Percentiles rank a stretch among this genome's conserved stretches.
These are phyloP conservation scores for Meda fulgida DNA, from an alignment of 2,797 vertebrate species.

Conservation along the genomic window DNA sequence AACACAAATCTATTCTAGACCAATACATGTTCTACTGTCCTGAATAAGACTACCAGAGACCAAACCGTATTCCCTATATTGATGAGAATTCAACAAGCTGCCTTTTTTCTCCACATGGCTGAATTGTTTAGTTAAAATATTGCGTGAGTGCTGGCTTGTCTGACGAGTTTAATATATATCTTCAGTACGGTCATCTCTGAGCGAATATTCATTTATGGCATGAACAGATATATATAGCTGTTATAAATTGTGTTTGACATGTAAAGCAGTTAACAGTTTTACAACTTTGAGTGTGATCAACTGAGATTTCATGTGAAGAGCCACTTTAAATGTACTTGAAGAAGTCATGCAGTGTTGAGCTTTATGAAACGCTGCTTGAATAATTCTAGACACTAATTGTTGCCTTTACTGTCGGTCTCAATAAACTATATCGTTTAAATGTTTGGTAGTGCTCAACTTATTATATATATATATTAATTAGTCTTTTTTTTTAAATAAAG, in stretches of 20 bases:
- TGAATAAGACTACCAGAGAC: not conserved
- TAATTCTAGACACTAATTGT: conserved; percentile 37
- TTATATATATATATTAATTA: not conserved
- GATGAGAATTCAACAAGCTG: conserved; percentile 2
- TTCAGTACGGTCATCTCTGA: not conserved
- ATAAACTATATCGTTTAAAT: not conserved
- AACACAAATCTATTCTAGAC: not conserved
- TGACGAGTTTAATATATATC: not conserved
- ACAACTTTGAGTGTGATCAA: not conserved
- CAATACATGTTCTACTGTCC: not conserved
- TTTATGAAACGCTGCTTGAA: conserved; percentile 1
- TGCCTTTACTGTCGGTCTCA: not conserved
- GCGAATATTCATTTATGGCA: conserved; percentile 3
- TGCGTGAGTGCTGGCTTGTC: not conserved
- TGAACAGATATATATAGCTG: not conserved
- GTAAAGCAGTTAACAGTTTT: not conserved
- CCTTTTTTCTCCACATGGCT: conserved; percentile 22
- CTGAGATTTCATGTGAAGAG: conserved; percentile 12
- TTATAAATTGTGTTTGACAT: not conserved
- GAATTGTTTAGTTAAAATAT: conserved; percentile 15
- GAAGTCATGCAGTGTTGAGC: conserved; percentile 4
- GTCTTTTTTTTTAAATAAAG: not conserved
- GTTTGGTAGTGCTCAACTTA: not conserved
- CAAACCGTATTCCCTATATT: not conserved
- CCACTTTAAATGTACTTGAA: conserved; percentile 32